Base-by-base conservation (phyloP, 2,888 invertebrate species). In the Synanthedon myopaeformis region DNA sequence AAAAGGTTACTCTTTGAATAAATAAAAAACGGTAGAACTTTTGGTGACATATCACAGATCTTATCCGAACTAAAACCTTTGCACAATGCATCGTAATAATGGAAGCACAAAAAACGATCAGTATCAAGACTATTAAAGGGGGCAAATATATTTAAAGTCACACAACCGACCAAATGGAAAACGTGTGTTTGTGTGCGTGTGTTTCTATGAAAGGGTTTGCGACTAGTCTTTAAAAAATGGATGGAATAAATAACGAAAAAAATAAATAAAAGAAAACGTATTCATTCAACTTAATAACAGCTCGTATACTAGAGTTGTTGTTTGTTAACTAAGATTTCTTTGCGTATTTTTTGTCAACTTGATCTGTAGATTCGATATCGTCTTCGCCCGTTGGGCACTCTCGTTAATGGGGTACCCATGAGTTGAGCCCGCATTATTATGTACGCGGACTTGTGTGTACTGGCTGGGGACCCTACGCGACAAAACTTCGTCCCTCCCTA, bases 401-500 rank as follows among this genome's bases (percentile, higher is more conserved):
- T 79, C 76, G 74, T 82, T 86, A 86, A 87, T 86, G 81, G 83
- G 78, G 81, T 82, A 82, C 83, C 82, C 83, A 85, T 81, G 79
- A 79, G 71, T 73, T 35, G 35, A 71, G 74, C 85, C 85, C 84
- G 85, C 82, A 85, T 86, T 86, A 80, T 23, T 82, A 76, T 84
- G 76, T 76, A 72, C 73, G 70, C 75, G 64, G 63, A 68, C 76
- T 79, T 79, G 79, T 80, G 82, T 83, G 78, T 69, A 66, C 63
- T 66, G 61, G 64, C 73, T 70, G 61, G 64, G 75, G 82, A 76
- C 84, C 85, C 84, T 84, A 86, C 85, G 86, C 85, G 87, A 84
- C 85, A 86, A 84, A 82, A 84, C 80, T 83, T 80, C 79, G 82
- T 84, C 85, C 87, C 87, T 85, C 85, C 86, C 87, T 73, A 81